A percentile compares a stretch with the other conserved stretches of the same genome.
These are phyloP conservation scores for Cryptoleucopteryx plumbea DNA, from an alignment of 2,113 vertebrate genomes.

Conservation along the genomic window DNA sequence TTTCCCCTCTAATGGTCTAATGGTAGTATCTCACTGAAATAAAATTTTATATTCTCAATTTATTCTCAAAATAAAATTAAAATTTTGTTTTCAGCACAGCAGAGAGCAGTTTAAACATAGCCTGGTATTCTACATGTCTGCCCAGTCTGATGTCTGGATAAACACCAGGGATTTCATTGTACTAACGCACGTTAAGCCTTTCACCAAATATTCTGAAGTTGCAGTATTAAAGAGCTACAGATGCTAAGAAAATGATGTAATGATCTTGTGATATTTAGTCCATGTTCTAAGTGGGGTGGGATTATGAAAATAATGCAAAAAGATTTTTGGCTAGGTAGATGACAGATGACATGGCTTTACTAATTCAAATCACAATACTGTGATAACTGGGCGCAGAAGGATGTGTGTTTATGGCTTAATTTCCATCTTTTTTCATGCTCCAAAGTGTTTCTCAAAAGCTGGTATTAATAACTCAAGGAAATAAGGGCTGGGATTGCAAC, in stretches of 20 bases:
- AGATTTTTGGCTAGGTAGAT: not conserved
- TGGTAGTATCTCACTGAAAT: not conserved
- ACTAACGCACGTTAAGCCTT: not conserved
- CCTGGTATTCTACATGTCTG: not conserved
- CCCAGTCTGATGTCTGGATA: not conserved
- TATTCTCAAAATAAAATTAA: not conserved
- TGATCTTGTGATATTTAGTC: slow-evolving; percentile 10
- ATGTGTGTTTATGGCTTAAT: not conserved
- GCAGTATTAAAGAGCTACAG: slow-evolving; percentile 1
- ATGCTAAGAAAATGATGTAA: slow-evolving; percentile 38
- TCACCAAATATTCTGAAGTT: slow-evolving; percentile 32
- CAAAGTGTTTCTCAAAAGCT: not conserved
- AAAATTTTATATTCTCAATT: not conserved
- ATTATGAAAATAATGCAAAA: not conserved
- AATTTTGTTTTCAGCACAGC: not conserved
- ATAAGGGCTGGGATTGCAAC: not conserved
- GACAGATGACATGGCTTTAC: not conserved
- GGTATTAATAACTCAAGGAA: not conserved
- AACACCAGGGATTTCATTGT: not conserved
- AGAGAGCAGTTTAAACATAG: not conserved
- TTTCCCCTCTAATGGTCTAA: not conserved
- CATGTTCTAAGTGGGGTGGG: not conserved
- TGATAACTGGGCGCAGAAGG: not conserved
- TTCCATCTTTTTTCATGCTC: not conserved
- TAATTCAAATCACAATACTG: not conserved